These are phyloP conservation scores for Uria aalge DNA, from an alignment of 2,113 vertebrate species.

Conservation along the genomic window DNA sequence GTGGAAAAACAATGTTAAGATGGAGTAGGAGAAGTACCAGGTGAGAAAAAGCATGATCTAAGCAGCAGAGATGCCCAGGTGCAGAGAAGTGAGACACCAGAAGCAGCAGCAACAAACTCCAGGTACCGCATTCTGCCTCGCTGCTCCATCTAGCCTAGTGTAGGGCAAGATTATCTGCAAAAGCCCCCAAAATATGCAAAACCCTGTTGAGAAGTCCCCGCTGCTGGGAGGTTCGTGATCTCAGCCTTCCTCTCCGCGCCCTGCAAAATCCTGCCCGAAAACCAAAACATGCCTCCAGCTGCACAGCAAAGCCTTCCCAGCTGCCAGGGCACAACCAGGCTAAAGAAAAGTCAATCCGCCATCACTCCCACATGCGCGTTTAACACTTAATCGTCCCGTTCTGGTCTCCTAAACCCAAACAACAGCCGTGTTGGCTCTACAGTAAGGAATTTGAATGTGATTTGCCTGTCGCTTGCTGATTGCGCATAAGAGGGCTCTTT, in stretches of 20 bases:
- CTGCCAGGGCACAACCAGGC: background rate
- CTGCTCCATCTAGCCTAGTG: background rate
- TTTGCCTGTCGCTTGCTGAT: background rate
- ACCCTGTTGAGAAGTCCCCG: accelerated
- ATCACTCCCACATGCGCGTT: accelerated
- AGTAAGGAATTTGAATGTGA: background rate
- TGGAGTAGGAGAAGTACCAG: background rate
- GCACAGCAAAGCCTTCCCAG: background rate
- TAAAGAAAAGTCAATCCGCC: background rate
- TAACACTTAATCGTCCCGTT: background rate
- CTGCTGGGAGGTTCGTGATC: background rate
- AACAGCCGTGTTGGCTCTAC: background rate
- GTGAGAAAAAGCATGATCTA: background rate
- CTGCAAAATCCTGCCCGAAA: background rate
- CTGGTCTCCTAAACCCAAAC: conserved; percentile 40
- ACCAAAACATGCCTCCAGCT: accelerated
- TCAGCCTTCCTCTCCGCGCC: background rate
- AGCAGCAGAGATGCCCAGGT: background rate
- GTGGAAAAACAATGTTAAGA: background rate
- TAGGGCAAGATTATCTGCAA: background rate
- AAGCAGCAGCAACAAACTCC: background rate
- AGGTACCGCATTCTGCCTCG: background rate
- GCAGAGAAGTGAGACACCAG: background rate
- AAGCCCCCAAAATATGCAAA: background rate
- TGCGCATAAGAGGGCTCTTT: background rate